Evolutionary conservation across 2,797 vertebrate species (phyloP).

Genomic region (Petrocephalus schoutedeni): DNA sequence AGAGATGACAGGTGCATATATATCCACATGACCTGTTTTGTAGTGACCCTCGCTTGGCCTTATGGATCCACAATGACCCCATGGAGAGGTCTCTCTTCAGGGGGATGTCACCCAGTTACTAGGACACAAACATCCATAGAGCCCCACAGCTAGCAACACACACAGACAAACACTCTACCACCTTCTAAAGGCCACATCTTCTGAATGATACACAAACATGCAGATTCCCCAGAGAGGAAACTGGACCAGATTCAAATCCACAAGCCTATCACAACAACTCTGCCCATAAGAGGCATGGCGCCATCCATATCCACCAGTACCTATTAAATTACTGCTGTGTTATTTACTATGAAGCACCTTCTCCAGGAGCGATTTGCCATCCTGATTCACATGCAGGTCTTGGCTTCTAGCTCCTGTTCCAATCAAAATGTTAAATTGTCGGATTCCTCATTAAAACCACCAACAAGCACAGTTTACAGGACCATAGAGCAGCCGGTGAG

Average conservation of each 20-base stretch:
- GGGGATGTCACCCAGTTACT: not conserved
- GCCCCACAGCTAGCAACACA: not conserved
- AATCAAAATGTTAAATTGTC: not conserved
- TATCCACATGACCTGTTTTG: not conserved
- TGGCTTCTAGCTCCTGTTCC: not conserved
- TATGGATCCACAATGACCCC: not conserved
- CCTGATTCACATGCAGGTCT: not conserved
- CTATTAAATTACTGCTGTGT: not conserved
- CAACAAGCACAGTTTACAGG: constrained; percentile 14
- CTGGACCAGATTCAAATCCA: not conserved
- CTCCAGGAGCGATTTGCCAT: not conserved
- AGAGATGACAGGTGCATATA: not conserved
- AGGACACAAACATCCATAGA: not conserved
- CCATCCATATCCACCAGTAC: not conserved
- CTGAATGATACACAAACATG: not conserved
- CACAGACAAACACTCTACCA: not conserved
- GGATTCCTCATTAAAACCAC: constrained; percentile 18
- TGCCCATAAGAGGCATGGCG: not conserved
- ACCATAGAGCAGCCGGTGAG: not conserved
- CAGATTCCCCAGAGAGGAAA: not conserved
- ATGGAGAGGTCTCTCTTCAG: not conserved
- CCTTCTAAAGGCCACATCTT: not conserved
- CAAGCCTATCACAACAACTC: not conserved
- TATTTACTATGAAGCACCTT: not conserved
- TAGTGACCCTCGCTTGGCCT: not conserved